Evolutionary conservation across 2,888 invertebrate species (phyloP), one percentile per base, ranked within the genome.

Genomic region (Physocephala rufipes): DNA sequence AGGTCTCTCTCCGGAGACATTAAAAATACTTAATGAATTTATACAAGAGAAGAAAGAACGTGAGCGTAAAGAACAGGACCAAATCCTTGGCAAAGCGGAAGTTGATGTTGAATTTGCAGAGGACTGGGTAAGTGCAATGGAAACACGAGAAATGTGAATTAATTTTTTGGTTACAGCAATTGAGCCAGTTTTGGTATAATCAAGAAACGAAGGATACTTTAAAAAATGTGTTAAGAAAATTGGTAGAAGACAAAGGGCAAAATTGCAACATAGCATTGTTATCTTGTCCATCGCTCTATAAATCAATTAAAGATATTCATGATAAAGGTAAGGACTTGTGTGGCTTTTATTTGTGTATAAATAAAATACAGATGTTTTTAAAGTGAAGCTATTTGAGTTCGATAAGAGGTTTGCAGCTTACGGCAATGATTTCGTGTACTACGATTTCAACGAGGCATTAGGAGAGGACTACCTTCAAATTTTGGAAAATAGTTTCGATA

Each of bases 141-240:
- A 49, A n/a, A 24, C 4, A 24, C 7, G 64, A 51, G 13, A 53
- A 71, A 24, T 28, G 16, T 24, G n/a, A n/a, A n/a, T 21, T 55
- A 55, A 21, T 21, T 12, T 2, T 55, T 55, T 13, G 13, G 24
- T 19, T 28, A 59, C 87, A 96, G 97, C 96, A 98, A 95, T 87
- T 98, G 53, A 97, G 97, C 82, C 98, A 98, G 86, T 98, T 99
- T 87, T 99, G 98, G 98, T 99, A 99, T 82, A 91, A 93, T 80
- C 91, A 94, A 53, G 84, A 88, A 2, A 98, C 98, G 0, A 91
- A 94, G 55, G 87, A 89, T 36, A 85, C 85, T 1, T 85, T 98
- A n/a, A 91, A 92, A 0, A 88, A 89, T 77, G 91, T 93, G 71
- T 90, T 91, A 9, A 82, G 91, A 61, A 86, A 87, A 74, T 83